phyloP scores from a whole-genome alignment of 92 coral and sea anemone species.

The Desmophyllum pertusum region DNA sequence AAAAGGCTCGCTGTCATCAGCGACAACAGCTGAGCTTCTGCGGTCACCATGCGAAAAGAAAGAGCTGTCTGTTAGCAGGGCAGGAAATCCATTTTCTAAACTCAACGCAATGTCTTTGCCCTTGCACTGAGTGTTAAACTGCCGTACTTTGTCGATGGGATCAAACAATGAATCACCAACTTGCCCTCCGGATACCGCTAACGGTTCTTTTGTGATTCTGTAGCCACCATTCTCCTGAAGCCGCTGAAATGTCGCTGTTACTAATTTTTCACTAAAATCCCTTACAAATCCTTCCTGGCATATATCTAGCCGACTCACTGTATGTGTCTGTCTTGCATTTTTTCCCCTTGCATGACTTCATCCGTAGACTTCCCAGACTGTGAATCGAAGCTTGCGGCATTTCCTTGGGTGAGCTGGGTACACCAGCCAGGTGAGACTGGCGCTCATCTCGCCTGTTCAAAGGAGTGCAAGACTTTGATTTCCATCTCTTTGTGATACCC shows the following conservation, averaged over 20 bases:
- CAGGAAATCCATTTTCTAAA: constrained; percentile 54
- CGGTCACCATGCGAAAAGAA: constrained; percentile 24
- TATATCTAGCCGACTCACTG: neutral
- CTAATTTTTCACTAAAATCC: constrained; percentile 64
- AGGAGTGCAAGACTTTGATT: constrained; percentile 54
- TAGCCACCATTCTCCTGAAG: constrained; percentile 26
- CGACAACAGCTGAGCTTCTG: neutral
- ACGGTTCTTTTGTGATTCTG: constrained; percentile 53
- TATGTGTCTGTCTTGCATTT: constrained; percentile 19
- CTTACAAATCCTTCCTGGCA: constrained; percentile 64
- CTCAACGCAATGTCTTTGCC: constrained; percentile 19
- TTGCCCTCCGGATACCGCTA: constrained; percentile 64
- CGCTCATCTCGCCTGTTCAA: constrained; percentile 6
- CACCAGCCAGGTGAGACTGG: constrained; percentile 11
- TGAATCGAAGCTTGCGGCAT: constrained; percentile 21
- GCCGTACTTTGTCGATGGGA: constrained; percentile 59
- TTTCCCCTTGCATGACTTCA: constrained; percentile 46
- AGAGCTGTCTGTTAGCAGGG: constrained; percentile 39
- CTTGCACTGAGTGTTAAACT: constrained; percentile 51
- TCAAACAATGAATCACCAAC: constrained; percentile 41
- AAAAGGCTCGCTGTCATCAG: constrained; percentile 16
- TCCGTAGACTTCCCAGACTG: constrained; percentile 62
- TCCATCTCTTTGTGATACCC: neutral
- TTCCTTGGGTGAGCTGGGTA: constrained; percentile 19
- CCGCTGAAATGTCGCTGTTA: constrained; percentile 32